Base-by-base conservation (phyloP, 1,140 invertebrate species). In the Tribolium madens region DNA sequence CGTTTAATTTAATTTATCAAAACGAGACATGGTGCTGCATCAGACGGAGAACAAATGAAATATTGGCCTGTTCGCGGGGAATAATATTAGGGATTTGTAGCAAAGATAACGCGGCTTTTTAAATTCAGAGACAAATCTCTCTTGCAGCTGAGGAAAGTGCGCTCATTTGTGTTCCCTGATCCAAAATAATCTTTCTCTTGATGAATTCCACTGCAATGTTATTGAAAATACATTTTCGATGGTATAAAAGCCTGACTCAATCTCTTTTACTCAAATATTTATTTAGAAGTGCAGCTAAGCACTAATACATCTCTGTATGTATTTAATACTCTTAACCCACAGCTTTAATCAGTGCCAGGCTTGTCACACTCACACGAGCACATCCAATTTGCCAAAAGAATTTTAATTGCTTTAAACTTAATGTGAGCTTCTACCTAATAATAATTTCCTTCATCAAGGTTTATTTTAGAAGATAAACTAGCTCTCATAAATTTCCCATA, bases 81-180 rank as follows among this genome's bases (percentile, higher is more conserved):
- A 71, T 71, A 71, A 71, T 71, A 71, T 71, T 71, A 71, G 69
- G 69, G 69, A 71, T 71, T 71, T 71, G 47, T 71, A 71, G 14
- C 42, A 50, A 71, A 71, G 69, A 50, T 50, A 72, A 50, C 46
- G 70, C 46, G 21, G 46, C 50, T 72, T 72, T 72, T 52, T 72
- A 71, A 71, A 71, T 71, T 71, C 42, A 12, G 47, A 71, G 47
- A 71, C 69, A 48, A 72, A 72, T 72, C 50, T 72, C 46, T 52
- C 47, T 21, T 52, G 46, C 70, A 72, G 70, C 46, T 72, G 70
- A 64, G 57, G 9, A 12, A 33, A 64, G 21, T 33, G 57, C 12
- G 57, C n/a, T 33, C 10, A 60, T 60, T 60, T 60, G 10, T 26
- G 57, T 64, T 64, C 31, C 18, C 26, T 33, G 57, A 64, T 31